Evolutionary conservation across 2,888 invertebrate genomes (phyloP).

Genomic region (Apamea crenata): DNA sequence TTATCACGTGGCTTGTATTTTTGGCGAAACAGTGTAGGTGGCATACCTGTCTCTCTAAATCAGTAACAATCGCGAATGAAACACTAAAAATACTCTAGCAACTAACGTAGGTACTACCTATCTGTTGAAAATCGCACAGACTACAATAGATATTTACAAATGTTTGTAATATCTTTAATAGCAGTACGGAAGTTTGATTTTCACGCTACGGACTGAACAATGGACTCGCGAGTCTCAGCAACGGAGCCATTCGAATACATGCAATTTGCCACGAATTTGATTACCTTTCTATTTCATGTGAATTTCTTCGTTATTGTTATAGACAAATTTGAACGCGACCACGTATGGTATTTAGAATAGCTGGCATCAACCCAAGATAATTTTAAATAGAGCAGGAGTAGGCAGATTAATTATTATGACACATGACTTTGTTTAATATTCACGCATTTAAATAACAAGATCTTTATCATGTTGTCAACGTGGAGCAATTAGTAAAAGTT

Average conservation of each 20-base stretch:
- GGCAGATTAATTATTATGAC: constrained; percentile 86
- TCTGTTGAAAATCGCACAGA: constrained; percentile 69
- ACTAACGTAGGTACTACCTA: constrained; percentile 53
- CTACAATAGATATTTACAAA: constrained; percentile 77
- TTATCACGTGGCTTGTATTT: constrained; percentile 58
- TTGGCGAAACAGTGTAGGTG: constrained; percentile 62
- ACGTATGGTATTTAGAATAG: constrained; percentile 85
- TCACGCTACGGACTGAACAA: constrained; percentile 79
- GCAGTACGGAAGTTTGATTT: constrained; percentile 83
- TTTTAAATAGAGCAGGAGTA: constrained; percentile 84
- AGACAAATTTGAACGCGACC: constrained; percentile 79
- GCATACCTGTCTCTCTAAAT: constrained; percentile 66
- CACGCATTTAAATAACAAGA: constrained; percentile 77
- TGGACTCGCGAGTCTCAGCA: constrained; percentile 75
- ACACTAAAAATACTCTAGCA: constrained; percentile 61
- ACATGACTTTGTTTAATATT: constrained; percentile 80
- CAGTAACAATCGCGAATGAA: constrained; percentile 64
- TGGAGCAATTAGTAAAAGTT: constrained; percentile 74
- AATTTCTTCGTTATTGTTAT: constrained; percentile 75
- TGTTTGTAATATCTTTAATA: constrained; percentile 78
- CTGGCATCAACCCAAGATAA: constrained; percentile 83
- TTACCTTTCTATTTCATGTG: constrained; percentile 77
- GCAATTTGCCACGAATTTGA: constrained; percentile 76
- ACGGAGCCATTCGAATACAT: constrained; percentile 70
- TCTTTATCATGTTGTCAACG: constrained; percentile 78